Percentiles rank a stretch among this genome's conserved stretches.
phyloP scores from a whole-genome alignment of 2,113 vertebrate genomes.

The Grammomys surdaster region DNA sequence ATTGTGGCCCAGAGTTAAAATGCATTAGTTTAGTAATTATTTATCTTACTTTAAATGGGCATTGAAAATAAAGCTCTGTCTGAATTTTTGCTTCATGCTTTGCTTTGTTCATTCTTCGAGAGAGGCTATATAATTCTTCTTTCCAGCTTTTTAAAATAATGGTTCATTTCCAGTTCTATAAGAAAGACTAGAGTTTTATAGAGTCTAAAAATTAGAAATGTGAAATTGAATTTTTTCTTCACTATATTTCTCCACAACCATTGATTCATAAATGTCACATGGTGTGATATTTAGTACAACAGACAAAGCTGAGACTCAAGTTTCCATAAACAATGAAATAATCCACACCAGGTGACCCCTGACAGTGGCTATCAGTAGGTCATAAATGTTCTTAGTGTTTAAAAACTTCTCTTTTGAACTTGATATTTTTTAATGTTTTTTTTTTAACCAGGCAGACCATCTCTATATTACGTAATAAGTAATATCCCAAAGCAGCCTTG shows the following conservation, averaged over 20 bases:
- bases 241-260: background rate
- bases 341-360: background rate
- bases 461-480: background rate
- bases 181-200: background rate
- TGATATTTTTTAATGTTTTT: background rate
- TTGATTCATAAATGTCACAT: background rate
- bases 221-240: background rate
- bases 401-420: background rate
- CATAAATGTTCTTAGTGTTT: background rate
- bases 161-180: background rate
- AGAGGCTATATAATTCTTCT: background rate
- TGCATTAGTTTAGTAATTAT: background rate
- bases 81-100: background rate
- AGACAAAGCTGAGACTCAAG: background rate
- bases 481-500: background rate
- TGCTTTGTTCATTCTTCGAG: background rate
- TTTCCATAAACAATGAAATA: background rate
- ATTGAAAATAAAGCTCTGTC: conserved; percentile 8
- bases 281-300: background rate
- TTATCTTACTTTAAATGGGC: conserved; percentile 4
- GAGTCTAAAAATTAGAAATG: background rate
- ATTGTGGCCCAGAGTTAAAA: background rate
- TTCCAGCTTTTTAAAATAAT: background rate
- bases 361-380: background rate
- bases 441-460: background rate